Evolutionary conservation across 2,888 invertebrate species (phyloP), one percentile per base, ranked within the genome.

Genomic region (Sicus ferrugineus): DNA sequence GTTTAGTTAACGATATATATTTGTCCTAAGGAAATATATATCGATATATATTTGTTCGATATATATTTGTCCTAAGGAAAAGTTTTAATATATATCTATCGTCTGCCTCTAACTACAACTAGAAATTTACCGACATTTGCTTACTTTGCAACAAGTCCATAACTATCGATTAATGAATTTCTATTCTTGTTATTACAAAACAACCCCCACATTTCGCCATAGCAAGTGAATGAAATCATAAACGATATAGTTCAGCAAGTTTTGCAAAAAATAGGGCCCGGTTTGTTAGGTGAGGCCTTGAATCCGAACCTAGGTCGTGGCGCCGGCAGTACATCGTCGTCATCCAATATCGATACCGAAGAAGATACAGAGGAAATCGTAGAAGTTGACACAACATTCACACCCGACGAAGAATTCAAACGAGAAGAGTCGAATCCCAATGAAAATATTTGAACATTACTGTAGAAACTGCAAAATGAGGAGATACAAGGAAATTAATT

Each of bases 141-240:
- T n/a, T n/a, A n/a, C n/a, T n/a, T n/a, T n/a, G n/a, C n/a, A n/a
- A n/a, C n/a, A n/a, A n/a, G n/a, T n/a, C n/a, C n/a, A n/a, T n/a
- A n/a, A n/a, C n/a, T n/a, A n/a, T n/a, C n/a, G n/a, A n/a, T n/a
- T n/a, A n/a, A n/a, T n/a, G n/a, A n/a, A n/a, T n/a, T n/a, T n/a
- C n/a, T n/a, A n/a, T n/a, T n/a, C n/a, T n/a, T n/a, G n/a, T n/a
- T n/a, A n/a, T n/a, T n/a, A n/a, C n/a, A n/a, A n/a, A n/a, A n/a
- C n/a, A n/a, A n/a, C n/a, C n/a, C n/a, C n/a, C n/a, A n/a, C 50
- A 16, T 58, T 58, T 48, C 26, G 38, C 6, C 46, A 31, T 31
- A 82, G 81, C 80, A 81, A 80, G 77, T 82, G 73, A 75, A 82
- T 80, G 73, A 73, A 73, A 78, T 82, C 77, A 83, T 82, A 75